Conservation (phyloP, 2,888 invertebrate genomes). For the Leucoma salicis region DNA sequence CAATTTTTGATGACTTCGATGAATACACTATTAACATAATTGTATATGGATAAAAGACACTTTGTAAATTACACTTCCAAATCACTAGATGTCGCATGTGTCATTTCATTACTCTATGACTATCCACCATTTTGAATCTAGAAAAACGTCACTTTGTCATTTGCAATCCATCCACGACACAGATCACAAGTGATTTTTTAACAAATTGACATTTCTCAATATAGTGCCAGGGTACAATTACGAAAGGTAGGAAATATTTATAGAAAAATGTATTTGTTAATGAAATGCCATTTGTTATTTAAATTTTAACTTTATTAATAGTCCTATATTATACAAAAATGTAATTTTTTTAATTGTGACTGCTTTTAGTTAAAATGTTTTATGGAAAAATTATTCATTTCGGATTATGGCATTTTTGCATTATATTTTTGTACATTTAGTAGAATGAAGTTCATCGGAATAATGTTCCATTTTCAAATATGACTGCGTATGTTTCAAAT, state of each 20-base stretch:
- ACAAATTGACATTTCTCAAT: too few species aligned
- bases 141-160: conserved; percentile 4
- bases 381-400: background rate
- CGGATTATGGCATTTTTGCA: background rate
- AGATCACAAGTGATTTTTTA: background rate
- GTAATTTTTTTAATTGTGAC: background rate
- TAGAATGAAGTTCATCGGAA: conserved; percentile 1
- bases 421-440: background rate
- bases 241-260: too few species aligned
- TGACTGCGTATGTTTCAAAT: background rate
- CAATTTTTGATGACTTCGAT: too few species aligned
- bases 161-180: background rate
- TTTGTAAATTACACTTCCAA: too few species aligned
- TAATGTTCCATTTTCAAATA: background rate
- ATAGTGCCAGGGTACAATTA: too few species aligned
- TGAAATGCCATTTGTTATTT: too few species aligned
- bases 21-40: too few species aligned
- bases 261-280: too few species aligned
- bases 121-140: conserved; percentile 2
- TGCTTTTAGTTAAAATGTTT: background rate
- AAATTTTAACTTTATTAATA: too few species aligned
- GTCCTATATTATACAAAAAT: background rate
- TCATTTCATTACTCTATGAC: background rate
- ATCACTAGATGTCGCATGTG: too few species aligned
- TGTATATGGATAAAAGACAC: too few species aligned